These are phyloP conservation scores for Corticium candelabrum DNA, from an alignment of 37 sponge, comb jelly and placozoan species.

Conservation along the genomic window DNA sequence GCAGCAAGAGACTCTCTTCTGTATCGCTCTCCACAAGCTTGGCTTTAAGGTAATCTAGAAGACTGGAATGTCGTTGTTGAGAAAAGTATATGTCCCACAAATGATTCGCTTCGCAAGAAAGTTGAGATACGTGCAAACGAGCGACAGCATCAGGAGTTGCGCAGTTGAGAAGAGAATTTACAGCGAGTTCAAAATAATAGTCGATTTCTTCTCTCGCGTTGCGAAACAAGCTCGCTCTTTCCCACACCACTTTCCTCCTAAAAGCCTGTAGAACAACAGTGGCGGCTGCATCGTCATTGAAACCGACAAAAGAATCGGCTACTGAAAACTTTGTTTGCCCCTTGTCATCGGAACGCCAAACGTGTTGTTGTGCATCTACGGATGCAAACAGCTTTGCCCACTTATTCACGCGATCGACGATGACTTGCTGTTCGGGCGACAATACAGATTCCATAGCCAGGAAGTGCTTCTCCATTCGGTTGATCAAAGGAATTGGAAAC, in stretches of 20 bases:
- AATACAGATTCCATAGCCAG: constrained; percentile 24
- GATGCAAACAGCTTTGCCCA: constrained; percentile 30
- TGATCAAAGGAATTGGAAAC: constrained; percentile 63
- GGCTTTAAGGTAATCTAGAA: neutral
- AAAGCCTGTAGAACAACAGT: constrained; percentile 74
- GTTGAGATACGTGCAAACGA: constrained; percentile 5
- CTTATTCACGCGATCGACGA: constrained; percentile 18
- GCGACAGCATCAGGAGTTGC: constrained; percentile 54
- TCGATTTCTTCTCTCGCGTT: neutral
- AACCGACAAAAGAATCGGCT: constrained; percentile 82
- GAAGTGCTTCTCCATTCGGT: constrained; percentile 57
- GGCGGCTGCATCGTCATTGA: constrained; percentile 74
- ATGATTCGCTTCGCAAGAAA: neutral
- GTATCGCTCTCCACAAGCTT: neutral
- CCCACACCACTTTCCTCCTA: neutral
- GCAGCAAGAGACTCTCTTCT: constrained; percentile 8
- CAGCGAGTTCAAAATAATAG: neutral
- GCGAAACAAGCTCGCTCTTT: neutral
- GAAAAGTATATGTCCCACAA: constrained; percentile 16
- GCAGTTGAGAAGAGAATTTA: constrained; percentile 34
- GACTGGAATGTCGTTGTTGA: constrained; percentile 17
- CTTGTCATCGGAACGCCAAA: neutral
- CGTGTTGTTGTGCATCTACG: neutral
- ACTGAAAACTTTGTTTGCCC: neutral
- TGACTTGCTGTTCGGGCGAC: constrained; percentile 22